Conservation (phyloP, 1,140 invertebrate genomes). For the Bombus vancouverensis region DNA sequence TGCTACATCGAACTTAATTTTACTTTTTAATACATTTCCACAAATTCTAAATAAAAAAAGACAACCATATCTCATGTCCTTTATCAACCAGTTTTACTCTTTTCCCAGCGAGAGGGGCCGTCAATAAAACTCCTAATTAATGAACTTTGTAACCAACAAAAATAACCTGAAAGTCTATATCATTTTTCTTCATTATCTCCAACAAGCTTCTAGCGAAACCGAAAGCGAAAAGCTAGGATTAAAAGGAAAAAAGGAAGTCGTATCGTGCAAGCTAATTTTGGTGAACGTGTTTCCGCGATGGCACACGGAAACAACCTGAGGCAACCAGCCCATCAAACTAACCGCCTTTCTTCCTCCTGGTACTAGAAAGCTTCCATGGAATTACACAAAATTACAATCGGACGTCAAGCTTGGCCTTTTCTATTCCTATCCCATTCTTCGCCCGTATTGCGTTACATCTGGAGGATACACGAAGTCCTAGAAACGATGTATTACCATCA, state of each 20-base stretch:
- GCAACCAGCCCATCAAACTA: background rate
- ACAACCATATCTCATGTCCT: background rate
- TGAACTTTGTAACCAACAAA: background rate
- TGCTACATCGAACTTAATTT: background rate
- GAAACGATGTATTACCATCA: slow-evolving; percentile 43
- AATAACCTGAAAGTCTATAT: background rate
- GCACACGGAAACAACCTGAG: background rate
- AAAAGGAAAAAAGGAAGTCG: background rate
- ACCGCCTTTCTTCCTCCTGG: background rate
- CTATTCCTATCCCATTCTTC: background rate
- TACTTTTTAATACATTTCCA: background rate
- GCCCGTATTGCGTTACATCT: background rate
- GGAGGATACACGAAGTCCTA: background rate
- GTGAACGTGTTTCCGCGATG: slow-evolving; percentile 4
- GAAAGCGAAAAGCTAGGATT: background rate
- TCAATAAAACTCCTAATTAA: background rate
- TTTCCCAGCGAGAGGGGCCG: background rate
- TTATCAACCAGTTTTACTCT: background rate
- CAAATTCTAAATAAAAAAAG: background rate
- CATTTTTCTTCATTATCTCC: background rate
- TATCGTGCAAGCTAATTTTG: background rate
- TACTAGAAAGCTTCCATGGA: slow-evolving; percentile 4
- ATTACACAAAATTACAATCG: background rate
- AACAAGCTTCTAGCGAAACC: background rate
- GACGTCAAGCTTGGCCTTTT: background rate